These are phyloP conservation scores for Cataglyphis altisquamis DNA, from an alignment of 2,888 invertebrate genomes.

Conservation along the genomic window DNA sequence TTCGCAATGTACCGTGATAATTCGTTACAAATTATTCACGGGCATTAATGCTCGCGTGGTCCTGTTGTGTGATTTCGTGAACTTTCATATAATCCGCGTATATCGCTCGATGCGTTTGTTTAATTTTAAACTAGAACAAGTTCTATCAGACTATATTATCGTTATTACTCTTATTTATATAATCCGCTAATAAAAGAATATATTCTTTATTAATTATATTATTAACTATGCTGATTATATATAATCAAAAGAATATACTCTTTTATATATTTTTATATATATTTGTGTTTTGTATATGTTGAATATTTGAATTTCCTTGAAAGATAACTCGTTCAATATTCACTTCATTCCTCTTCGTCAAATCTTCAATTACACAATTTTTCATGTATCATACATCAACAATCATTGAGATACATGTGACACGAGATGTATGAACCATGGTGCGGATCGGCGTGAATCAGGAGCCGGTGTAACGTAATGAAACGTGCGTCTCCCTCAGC, in stretches of 20 bases:
- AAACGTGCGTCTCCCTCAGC: constrained; percentile 12
- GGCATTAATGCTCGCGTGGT: not conserved
- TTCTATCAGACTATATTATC: not conserved
- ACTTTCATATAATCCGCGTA: not conserved
- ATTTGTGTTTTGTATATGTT: not conserved
- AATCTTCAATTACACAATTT: not conserved
- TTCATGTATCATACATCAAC: not conserved
- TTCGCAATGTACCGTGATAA: not conserved
- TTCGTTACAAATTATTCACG: constrained; percentile 12
- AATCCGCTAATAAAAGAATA: no score
- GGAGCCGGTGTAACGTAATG: constrained; percentile 35
- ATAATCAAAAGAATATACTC: no score
- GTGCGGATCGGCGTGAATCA: constrained; percentile 14
- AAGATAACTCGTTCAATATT: not conserved
- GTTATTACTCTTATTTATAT: constrained; percentile 17
- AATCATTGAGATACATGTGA: not conserved
- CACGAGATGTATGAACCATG: not conserved
- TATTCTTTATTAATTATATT: no score
- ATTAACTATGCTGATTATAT: no score
- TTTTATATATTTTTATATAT: not conserved
- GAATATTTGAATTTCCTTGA: not conserved
- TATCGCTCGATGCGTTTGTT: not conserved
- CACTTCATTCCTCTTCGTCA: not conserved
- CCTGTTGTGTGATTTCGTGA: not conserved
- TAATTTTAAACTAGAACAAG: not conserved